A percentile compares a stretch with the other conserved stretches of the same genome.
These are phyloP conservation scores for Mactromeris polynyma DNA, from an alignment of 2,888 invertebrate genomes.

Conservation along the genomic window DNA sequence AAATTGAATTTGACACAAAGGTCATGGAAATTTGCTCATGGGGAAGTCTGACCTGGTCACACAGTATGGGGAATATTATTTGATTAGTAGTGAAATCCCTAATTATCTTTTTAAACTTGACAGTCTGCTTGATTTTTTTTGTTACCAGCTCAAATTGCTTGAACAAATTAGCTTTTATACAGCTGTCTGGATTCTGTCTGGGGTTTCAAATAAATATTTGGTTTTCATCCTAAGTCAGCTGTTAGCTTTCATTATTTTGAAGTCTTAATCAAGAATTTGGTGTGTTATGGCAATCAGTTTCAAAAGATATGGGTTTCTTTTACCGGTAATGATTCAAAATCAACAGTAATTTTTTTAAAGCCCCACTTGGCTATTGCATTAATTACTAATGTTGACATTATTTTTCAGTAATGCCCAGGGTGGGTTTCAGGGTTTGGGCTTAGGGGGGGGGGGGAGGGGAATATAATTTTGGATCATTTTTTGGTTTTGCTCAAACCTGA, in stretches of 20 bases:
- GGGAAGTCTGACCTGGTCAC: constrained; percentile 15
- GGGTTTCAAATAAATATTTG: neutral
- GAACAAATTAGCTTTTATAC: neutral
- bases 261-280: no score
- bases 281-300: no score
- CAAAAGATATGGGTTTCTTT: neutral
- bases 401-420: no score
- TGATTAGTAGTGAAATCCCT: neutral
- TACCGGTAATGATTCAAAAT: no score
- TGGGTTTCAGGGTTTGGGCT: no score
- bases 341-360: no score
- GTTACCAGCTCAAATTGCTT: neutral
- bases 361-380: no score
- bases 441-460: no score
- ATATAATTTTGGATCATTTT: no score
- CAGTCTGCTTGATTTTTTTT: constrained; percentile 8
- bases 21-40: neutral
- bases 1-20: neutral
- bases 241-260: neutral
- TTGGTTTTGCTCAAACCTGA: no score
- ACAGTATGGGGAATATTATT: neutral
- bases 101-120: constrained; percentile 13
- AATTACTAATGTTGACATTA: no score
- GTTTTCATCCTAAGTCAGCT: neutral
- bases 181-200: neutral